Base-by-base conservation (phyloP, 2,888 invertebrate species). In the Adelognathus sp. region DNA sequence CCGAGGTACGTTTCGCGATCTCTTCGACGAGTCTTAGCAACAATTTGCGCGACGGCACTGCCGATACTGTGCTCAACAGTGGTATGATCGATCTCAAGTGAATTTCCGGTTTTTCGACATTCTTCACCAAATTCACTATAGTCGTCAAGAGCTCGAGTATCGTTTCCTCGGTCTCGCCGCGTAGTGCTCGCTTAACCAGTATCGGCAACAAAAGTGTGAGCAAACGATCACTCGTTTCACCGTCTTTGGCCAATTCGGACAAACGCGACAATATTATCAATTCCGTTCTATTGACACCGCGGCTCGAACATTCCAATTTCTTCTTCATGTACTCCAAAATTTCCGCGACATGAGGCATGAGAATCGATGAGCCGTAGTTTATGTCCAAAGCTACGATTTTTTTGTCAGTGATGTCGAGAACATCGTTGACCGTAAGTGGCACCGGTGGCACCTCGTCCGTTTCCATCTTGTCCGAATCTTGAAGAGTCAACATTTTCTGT, bases 191-290 rank as follows among this genome's bases (percentile, higher is more conserved):
- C 83, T 94, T 95, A 0, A 95, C 92, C 18, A 96, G 92, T 81
- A 96, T 94, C 0, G 97, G 97, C 56, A 97, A 86, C 3, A 96
- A 90, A 3, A 97, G 91, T 72, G 93, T 93, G n/a, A 97, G 89
- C 33, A 97, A 91, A 33, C 94, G 93, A 80, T 95, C 95, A 84
- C 96, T 96, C 1, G 94, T 93, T 63, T 94, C 93, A 0, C 94
- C 92, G 70, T 95, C 94, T 6, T 94, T 93, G 0, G 96, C 95
- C 77, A 97, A 92, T 88, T 96, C 95, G 0, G 97, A 96, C 7
- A 97, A 93, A 82, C 96, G 93, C 0, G 96, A 96, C 1, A 97
- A 91, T 79, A 97, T 95, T 18, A 95, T 92, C 7, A 97, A 91
- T 87, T 97, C 96, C 36, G 94, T 93, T 86, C 94, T 94, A 79